Evolutionary conservation across 2,113 vertebrate species (phyloP), one percentile per base, ranked within the genome.

Genomic region (Carettochelys insculpta): DNA sequence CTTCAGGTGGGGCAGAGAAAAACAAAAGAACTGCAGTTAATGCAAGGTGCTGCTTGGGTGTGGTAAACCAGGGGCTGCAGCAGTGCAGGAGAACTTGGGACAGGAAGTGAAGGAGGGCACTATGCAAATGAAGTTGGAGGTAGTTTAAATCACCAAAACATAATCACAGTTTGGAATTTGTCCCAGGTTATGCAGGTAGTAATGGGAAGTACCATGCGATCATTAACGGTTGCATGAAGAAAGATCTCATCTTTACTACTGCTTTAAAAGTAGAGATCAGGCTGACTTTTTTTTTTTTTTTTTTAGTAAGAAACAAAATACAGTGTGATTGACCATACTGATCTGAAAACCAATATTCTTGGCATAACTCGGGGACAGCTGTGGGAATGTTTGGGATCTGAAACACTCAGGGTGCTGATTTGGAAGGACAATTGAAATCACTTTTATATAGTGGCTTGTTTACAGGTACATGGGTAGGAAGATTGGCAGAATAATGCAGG

Each of bases 401-500:
- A 52, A 34, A 1, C 29, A 5, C 43, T 4, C 3, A 19, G 45
- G 19, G 11, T 76, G 38, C 83, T 56, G 38, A 77, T 83, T 24
- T 54, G 79, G 85, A 16, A 25, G 11, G n/a, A 56, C 56, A 53
- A 8, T 13, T 38, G 77, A 34, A 4, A 3, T 29, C 45, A 50
- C 47, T 27, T 58, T 50, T 71, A 25, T 43, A n/a, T 45, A 1
- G 5, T 53, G 78, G 50, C 1, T 6, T 14, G 71, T 19, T 4
- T 41, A 50, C 2, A 0, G 83, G 73, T 86, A 50, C 3, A n/a
- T 27, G 29, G 45, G 68, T 76, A 3, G 5, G 81, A 31, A 14
- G 12, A 20, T 1, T 2, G 5, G 41, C 1, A 0, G 20, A 82
- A 61, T 1, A 0, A 53, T n/a, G 81, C 25, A 29, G 41, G n/a